Conservation (phyloP, 2,113 vertebrate species). For the Maccullochella peelii region DNA sequence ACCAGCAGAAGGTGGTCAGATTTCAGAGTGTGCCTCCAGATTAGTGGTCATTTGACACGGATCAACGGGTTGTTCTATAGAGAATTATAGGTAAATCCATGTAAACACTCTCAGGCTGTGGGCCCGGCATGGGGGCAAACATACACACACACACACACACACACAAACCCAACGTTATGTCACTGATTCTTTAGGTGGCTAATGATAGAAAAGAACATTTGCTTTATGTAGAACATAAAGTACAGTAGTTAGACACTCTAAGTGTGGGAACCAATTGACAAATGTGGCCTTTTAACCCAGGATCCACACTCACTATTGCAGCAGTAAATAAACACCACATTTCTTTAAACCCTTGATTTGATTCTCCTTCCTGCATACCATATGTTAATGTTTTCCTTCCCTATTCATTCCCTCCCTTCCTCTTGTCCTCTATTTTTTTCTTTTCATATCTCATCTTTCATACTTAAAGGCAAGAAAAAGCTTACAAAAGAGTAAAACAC, state of each 20-base stretch:
- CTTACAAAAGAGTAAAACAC: not conserved
- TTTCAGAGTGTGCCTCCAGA: conserved; percentile 37
- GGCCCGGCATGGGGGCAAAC: not conserved
- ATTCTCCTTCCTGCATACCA: not conserved
- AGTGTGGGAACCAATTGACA: conserved; percentile 34
- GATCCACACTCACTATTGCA: not conserved
- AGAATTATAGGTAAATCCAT: conserved; percentile 68
- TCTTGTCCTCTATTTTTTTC: not conserved
- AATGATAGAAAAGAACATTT: not conserved
- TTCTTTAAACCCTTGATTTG: not conserved
- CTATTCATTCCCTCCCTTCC: not conserved
- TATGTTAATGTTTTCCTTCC: not conserved
- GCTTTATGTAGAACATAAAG: not conserved
- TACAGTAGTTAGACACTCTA: not conserved
- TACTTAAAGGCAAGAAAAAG: no score
- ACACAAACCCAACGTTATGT: conserved; percentile 11
- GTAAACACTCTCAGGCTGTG: conserved; percentile 13
- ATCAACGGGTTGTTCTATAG: conserved; percentile 59
- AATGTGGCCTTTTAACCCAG: not conserved
- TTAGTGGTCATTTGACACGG: conserved; percentile 72
- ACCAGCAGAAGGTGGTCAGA: conserved; percentile 16
- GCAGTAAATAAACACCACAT: not conserved
- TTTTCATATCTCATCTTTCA: not conserved
- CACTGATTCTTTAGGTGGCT: conserved; percentile 5
- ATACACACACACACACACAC: not conserved